Evolutionary conservation across 2,113 vertebrate genomes (phyloP).

Genomic region (Centropristis striata): DNA sequence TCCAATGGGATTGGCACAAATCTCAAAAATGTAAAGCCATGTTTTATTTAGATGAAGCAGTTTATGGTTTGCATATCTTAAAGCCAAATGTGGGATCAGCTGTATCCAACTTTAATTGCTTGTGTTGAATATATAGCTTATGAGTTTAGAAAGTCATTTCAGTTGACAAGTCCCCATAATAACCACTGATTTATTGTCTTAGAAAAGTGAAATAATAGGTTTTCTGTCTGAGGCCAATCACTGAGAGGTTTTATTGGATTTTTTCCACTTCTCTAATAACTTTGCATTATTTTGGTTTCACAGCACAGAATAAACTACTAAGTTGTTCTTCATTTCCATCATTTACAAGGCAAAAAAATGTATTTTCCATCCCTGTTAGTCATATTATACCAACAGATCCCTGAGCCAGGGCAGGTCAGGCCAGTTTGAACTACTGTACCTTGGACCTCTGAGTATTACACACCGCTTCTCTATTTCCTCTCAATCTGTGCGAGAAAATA

Average conservation of each 20-base stretch:
- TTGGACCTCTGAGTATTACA: slow-evolving; percentile 1
- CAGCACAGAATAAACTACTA: slow-evolving; percentile 53
- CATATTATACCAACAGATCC: slow-evolving; percentile 57
- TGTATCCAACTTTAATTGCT: slow-evolving; percentile 69
- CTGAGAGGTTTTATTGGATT: slow-evolving; percentile 80
- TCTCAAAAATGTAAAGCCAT: slow-evolving; percentile 55
- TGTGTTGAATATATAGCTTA: slow-evolving; percentile 63
- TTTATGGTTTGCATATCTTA: slow-evolving; percentile 69
- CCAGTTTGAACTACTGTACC: slow-evolving; percentile 29
- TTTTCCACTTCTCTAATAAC: slow-evolving; percentile 75
- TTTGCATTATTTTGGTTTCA: slow-evolving; percentile 77
- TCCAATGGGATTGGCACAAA: slow-evolving; percentile 48
- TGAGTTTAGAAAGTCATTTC: slow-evolving; percentile 70
- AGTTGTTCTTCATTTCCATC: slow-evolving; percentile 67
- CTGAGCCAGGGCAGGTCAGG: slow-evolving; percentile 19
- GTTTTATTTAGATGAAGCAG: slow-evolving; percentile 54
- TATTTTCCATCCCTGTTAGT: slow-evolving; percentile 71
- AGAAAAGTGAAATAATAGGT: slow-evolving; percentile 76
- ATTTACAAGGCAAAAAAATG: slow-evolving; percentile 66
- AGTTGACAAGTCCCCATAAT: slow-evolving; percentile 75
- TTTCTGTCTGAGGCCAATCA: slow-evolving; percentile 75
- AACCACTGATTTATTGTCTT: slow-evolving; percentile 77
- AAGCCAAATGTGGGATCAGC: slow-evolving; percentile 65
- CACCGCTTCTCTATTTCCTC: slow-evolving; percentile 1
- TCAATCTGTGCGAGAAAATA: neutral